These are phyloP conservation scores for Geopemphigus sp. DNA, from an alignment of 1,140 invertebrate genomes.

Conservation along the genomic window DNA sequence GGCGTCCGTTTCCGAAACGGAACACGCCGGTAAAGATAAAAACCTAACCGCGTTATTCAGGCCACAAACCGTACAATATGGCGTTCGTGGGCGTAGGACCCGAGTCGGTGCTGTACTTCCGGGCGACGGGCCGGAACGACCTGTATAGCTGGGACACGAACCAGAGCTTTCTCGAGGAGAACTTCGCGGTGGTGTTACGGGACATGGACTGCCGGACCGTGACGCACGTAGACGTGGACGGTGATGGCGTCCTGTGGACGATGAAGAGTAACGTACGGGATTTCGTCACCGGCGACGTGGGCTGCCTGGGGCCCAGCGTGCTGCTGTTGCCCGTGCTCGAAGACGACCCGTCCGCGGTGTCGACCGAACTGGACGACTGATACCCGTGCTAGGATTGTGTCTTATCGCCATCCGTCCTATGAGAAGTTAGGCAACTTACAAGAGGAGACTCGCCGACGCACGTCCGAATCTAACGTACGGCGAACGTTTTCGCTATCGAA, in stretches of 20 bases:
- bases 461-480: too few species aligned
- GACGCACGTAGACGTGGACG: not conserved
- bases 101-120: not conserved
- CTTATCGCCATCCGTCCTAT: too few species aligned
- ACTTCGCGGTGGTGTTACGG: not conserved
- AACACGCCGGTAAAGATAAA: too few species aligned
- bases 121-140: not conserved
- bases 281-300: not conserved
- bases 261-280: not conserved
- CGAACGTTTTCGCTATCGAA: too few species aligned
- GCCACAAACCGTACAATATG: not conserved
- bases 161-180: not conserved
- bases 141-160: not conserved
- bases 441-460: too few species aligned
- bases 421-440: too few species aligned
- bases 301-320: not conserved
- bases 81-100: not conserved
- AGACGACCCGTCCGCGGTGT: not conserved
- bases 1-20: too few species aligned
- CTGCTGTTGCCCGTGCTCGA: not conserved
- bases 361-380: too few species aligned
- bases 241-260: not conserved
- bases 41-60: too few species aligned
- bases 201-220: not conserved
- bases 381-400: too few species aligned